Base-by-base conservation (phyloP, 2,888 invertebrate species). In the Euplexia lucipara region DNA sequence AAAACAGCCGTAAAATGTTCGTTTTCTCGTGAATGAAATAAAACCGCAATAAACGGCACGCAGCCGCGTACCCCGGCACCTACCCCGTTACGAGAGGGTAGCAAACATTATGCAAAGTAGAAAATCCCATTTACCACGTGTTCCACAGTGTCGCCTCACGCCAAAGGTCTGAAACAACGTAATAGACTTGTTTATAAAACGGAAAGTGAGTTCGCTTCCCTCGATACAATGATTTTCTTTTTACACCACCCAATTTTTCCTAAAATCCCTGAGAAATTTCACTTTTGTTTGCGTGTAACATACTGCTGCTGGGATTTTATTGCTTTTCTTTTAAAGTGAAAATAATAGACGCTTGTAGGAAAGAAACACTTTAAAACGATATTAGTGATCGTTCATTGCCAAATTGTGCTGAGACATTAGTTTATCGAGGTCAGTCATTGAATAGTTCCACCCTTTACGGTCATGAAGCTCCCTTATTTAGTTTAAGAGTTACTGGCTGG, bases 51-150 rank as follows among this genome's bases (percentile, higher is more conserved):
- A 71, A 80, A 71, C 45, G 66, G 47, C 66, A 64, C 75, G 65
- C 71, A 72, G 58, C 37, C 54, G 58, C 34, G 42, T 59, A 70
- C 35, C 32, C 26, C 62, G 59, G 54, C 58, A 52, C 70, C 75
- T 70, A 76, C 72, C 73, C 72, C 58, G 70, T 64, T 61, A 69
- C 64, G 72, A 78, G 75, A 82, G 78, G 80, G 75, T 78, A 82
- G 83, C 79, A 83, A 87, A 87, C 88, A 88, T 91, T 91, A 91
- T 91, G 91, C 85, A 91, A 91, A 91, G 87, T 90, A 89, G 85
- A 87, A 88, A 91, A 91, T 89, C 88, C 84, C 85, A 91, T 91
- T 91, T 91, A 78, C 82, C 85, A 82, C 83, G 82, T 84, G 84
- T 82, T 78, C 73, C 76, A 79, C 79, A 82, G 75, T 81, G 84